A percentile compares a stretch with the other conserved stretches of the same genome.
Conservation (phyloP, 2,113 vertebrate genomes). For the Tylochromis polylepis region DNA sequence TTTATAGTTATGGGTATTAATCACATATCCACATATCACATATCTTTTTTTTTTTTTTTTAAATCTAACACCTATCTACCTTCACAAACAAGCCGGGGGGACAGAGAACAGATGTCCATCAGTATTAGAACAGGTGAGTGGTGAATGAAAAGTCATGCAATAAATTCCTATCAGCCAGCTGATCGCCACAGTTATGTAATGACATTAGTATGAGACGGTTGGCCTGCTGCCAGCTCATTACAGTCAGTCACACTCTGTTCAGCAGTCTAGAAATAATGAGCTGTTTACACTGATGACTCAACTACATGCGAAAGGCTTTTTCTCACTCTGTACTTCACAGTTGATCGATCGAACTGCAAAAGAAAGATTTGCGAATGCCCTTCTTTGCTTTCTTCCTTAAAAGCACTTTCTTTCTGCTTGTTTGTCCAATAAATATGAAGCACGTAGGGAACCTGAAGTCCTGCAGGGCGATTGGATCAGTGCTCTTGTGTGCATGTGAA, state of each 20-base stretch:
- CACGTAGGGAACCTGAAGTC: not conserved
- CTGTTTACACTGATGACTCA: not conserved
- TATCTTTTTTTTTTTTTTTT: not conserved
- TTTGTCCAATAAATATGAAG: not conserved
- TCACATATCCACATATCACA: too few relatives aligned
- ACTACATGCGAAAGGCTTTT: not conserved
- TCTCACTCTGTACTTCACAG: not conserved
- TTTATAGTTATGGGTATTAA: not conserved
- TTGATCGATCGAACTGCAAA: not conserved
- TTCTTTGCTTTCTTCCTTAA: not conserved
- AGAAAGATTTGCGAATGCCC: not conserved
- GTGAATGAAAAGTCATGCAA: not conserved
- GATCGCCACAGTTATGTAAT: slow-evolving; percentile 24
- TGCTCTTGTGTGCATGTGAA: not conserved
- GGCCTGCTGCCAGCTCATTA: slow-evolving; percentile 31
- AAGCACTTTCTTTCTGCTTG: not conserved
- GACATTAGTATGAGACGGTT: not conserved
- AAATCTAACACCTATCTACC: not conserved
- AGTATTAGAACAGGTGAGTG: not conserved
- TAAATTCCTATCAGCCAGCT: slow-evolving; percentile 15
- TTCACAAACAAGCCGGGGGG: not conserved
- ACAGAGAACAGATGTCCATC: not conserved
- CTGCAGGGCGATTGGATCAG: not conserved
- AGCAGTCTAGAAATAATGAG: not conserved
- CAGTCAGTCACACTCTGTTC: not conserved